A percentile compares a stretch with the other conserved stretches of the same genome.
phyloP scores from a whole-genome alignment of 2,888 invertebrate species.

The Thymelicus acteon region DNA sequence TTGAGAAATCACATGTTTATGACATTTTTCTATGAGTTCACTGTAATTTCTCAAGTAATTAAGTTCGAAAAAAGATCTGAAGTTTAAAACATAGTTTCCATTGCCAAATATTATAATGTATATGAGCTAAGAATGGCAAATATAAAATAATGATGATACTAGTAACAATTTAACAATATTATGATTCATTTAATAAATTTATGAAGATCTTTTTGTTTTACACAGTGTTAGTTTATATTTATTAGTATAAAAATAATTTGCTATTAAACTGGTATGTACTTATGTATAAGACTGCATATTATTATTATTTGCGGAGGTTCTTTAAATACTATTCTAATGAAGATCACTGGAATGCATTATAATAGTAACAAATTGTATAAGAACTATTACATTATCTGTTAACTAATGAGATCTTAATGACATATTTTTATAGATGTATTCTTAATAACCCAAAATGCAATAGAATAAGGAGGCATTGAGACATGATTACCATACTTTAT shows the following conservation, averaged over 20 bases:
- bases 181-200: no score
- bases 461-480: conserved; percentile 86
- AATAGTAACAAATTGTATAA: conserved; percentile 3
- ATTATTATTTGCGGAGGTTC: conserved; percentile 2
- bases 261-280: background rate
- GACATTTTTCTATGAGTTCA: no score
- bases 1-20: no score
- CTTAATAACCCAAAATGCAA: conserved; percentile 87
- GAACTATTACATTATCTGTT: background rate
- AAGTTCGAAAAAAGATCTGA: no score
- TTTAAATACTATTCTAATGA: conserved; percentile 15
- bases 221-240: no score
- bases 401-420: conserved; percentile 46
- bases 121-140: no score
- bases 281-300: conserved; percentile 16
- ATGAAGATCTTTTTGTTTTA: no score
- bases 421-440: conserved; percentile 72
- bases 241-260: background rate
- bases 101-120: no score
- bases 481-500: conserved; percentile 75
- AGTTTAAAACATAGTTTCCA: no score
- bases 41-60: no score
- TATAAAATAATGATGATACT: no score
- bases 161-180: no score
- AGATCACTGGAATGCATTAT: conserved; percentile 41